Evolutionary conservation across 1,140 invertebrate genomes (phyloP).

Genomic region (Parasteatoda tepidariorum): DNA sequence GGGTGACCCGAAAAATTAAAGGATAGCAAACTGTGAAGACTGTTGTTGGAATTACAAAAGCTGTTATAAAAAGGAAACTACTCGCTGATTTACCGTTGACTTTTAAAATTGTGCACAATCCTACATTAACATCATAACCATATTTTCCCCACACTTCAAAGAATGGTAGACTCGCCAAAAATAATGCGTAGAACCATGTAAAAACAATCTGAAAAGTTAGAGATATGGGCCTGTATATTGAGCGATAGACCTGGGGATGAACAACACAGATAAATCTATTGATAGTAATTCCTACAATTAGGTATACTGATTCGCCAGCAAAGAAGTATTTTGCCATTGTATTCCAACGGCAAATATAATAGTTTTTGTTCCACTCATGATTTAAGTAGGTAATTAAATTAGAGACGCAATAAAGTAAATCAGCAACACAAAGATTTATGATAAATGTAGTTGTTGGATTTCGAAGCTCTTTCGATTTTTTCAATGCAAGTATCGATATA

Average conservation of each 20-base stretch:
- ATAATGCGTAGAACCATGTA: conserved; percentile 82
- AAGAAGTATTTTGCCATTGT: conserved; percentile 87
- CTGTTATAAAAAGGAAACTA: conserved; percentile 84
- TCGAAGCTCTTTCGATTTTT: neutral
- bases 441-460: conserved; percentile 87
- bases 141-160: conserved; percentile 83
- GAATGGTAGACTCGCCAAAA: conserved; percentile 80
- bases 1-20: conserved; percentile 80
- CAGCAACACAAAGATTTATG: conserved; percentile 82
- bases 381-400: conserved; percentile 81
- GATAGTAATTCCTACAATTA: conserved; percentile 87
- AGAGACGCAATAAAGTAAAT: conserved; percentile 84
- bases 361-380: conserved; percentile 79
- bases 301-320: conserved; percentile 86
- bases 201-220: conserved; percentile 80
- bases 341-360: conserved; percentile 79
- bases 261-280: conserved; percentile 87
- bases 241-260: conserved; percentile 78
- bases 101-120: too few species aligned
- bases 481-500: neutral
- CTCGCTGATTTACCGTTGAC: too few species aligned
- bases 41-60: conserved; percentile 82
- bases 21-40: conserved; percentile 83
- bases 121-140: too few species aligned
- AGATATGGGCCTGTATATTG: conserved; percentile 77